Evolutionary conservation across 2,888 invertebrate genomes (phyloP).

Genomic region (Eucriotettix oculatus): DNA sequence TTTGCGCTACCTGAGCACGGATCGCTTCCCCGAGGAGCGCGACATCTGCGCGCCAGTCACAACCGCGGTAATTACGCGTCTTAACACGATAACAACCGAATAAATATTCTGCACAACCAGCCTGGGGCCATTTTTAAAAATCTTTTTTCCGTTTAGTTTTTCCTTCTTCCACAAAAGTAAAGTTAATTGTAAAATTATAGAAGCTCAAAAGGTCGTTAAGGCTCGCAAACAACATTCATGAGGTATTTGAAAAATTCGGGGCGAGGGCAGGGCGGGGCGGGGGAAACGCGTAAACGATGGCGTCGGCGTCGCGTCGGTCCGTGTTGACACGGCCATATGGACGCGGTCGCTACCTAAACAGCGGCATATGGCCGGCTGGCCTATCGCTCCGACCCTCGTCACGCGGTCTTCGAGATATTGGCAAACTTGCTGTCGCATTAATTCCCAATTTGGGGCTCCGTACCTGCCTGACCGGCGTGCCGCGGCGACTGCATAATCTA

Average conservation of each 20-base stretch:
- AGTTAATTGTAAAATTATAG: constrained; percentile 13
- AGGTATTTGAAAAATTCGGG: constrained; percentile 5
- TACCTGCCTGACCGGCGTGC: too few species aligned
- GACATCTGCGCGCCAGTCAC: too few species aligned
- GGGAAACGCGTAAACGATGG: background rate
- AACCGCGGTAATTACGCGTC: too few species aligned
- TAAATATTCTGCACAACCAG: too few species aligned
- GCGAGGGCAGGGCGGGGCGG: background rate
- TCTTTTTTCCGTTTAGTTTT: background rate
- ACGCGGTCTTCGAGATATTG: background rate
- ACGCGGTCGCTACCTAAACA: background rate
- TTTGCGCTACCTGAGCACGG: too few species aligned
- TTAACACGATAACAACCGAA: too few species aligned
- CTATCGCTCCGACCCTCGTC: background rate
- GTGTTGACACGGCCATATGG: too few species aligned
- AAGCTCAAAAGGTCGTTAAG: constrained; percentile 13
- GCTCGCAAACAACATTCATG: constrained; percentile 10
- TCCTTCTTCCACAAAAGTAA: constrained; percentile 2
- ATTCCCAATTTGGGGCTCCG: too few species aligned
- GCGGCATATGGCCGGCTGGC: constrained; percentile 4
- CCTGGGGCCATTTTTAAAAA: too few species aligned
- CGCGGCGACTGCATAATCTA: too few species aligned
- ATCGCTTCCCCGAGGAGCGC: too few species aligned
- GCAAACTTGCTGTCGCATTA: background rate
- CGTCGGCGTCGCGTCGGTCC: background rate